A percentile compares a stretch with the other conserved stretches of the same genome.
Conservation (phyloP, 37 sponge, comb jelly and placozoan species). For the Haliclona indistincta region DNA sequence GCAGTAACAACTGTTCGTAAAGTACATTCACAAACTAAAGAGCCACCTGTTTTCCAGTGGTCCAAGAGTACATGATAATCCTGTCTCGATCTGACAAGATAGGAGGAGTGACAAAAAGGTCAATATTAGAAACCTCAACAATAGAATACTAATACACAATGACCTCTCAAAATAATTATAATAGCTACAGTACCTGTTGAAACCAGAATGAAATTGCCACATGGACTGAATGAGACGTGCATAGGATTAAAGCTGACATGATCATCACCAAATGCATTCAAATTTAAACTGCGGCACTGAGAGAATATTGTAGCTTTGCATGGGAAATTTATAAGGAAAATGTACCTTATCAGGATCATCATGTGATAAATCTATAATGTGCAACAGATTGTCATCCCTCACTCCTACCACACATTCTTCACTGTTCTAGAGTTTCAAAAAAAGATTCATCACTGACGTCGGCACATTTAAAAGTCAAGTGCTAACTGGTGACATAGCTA, state of each 20-base stretch:
- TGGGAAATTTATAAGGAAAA: background rate
- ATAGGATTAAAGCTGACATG: slow-evolving; percentile 86
- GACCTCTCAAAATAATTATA: background rate
- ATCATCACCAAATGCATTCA: slow-evolving; percentile 85
- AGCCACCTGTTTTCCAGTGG: slow-evolving; percentile 65
- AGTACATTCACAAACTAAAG: background rate
- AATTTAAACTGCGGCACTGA: slow-evolving; percentile 15
- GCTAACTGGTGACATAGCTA: slow-evolving; percentile 60
- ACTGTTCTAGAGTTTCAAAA: slow-evolving; percentile 1
- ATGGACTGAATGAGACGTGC: slow-evolving; percentile 80
- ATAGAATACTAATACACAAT: too few species aligned
- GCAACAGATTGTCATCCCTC: slow-evolving; percentile 45
- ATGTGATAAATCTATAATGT: slow-evolving; percentile 32
- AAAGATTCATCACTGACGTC: background rate
- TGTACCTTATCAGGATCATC: slow-evolving; percentile 24
- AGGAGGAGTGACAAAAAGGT: background rate
- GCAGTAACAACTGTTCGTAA: background rate
- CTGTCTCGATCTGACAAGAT: slow-evolving; percentile 57
- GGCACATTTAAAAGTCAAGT: background rate
- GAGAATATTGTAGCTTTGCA: background rate
- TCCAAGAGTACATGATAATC: slow-evolving; percentile 66
- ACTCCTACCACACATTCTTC: slow-evolving; percentile 65
- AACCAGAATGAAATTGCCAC: slow-evolving; percentile 55
- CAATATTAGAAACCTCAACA: background rate
- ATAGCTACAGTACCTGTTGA: slow-evolving; percentile 69